Conservation (phyloP, 2,797 vertebrate genomes). For the Ptychadena robeensis region DNA sequence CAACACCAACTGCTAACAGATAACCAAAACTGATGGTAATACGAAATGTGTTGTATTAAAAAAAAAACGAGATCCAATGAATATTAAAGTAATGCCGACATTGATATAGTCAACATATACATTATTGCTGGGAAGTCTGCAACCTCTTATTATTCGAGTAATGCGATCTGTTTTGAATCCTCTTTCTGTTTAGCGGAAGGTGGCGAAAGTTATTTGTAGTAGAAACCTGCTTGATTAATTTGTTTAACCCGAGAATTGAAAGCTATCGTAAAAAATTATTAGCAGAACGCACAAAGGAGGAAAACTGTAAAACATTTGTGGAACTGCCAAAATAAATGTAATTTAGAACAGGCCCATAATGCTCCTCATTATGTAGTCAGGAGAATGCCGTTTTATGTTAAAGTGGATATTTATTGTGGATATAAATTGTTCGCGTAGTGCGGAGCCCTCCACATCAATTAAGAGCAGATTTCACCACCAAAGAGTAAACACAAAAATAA, state of each 20-base stretch:
- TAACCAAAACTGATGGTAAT: not conserved
- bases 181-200: slow-evolving; percentile 69
- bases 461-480: slow-evolving; percentile 19
- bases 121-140: slow-evolving; percentile 7
- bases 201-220: slow-evolving; percentile 66
- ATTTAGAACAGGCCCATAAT: slow-evolving; percentile 56
- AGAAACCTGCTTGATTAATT: slow-evolving; percentile 57
- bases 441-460: slow-evolving; percentile 30
- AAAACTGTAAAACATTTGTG: slow-evolving; percentile 59
- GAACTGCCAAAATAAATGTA: slow-evolving; percentile 66
- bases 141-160: slow-evolving; percentile 85
- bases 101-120: slow-evolving; percentile 3
- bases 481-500: slow-evolving; percentile 22
- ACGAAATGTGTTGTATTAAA: no score
- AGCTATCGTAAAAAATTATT: slow-evolving; percentile 48
- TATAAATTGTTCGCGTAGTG: slow-evolving; percentile 41
- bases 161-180: slow-evolving; percentile 81
- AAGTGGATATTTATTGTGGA: slow-evolving; percentile 47
- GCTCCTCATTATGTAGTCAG: slow-evolving; percentile 39
- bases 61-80: not conserved
- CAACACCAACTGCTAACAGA: not conserved
- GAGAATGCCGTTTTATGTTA: slow-evolving; percentile 31
- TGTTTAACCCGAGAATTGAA: slow-evolving; percentile 65
- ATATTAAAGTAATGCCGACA: not conserved
- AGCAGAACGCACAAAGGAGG: slow-evolving; percentile 32